Evolutionary conservation across 2,113 vertebrate species (phyloP), one percentile per base, ranked within the genome.

Genomic region (Sander vitreus): DNA sequence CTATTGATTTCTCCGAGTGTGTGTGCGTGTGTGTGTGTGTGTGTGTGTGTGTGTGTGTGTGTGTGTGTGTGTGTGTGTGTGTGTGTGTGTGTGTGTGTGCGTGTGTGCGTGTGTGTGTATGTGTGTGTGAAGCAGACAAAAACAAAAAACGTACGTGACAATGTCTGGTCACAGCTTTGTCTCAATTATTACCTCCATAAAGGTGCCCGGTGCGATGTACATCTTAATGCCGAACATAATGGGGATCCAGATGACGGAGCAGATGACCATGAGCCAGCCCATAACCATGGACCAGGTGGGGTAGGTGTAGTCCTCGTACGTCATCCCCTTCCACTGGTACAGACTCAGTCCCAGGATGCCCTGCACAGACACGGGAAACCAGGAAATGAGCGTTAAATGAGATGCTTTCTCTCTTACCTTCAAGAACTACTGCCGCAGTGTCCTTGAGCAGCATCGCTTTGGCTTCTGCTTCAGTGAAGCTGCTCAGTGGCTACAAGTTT

Each of bases 181-280:
- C 75, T 78, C 48, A 47, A 23, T 85, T 27, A 76, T 83, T 95
- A 99, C 98, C 98, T 99, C 97, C 0, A 93, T 95, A 72, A 99
- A 93, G 88, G 93, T 94, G 68, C 98, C 98, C 0, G 98, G 98
- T 4, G 98, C 98, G 71, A 99, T 94, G 33, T 98, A 85, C 97
- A 99, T 99, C 95, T 99, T 99, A 85, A 99, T 97, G 90, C 95
- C 92, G 67, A 99, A 99, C 98, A 99, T 99, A 77, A 99, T 95
- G 2, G 98, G 98, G 91, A 99, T 99, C 98, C 98, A 99, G 89
- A 99, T 98, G 81, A 99, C 98, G 0, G 98, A 99, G 88, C 97
- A 98, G 93, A 95, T 96, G 54, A 99, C 95, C 97, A 99, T 99
- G 64, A 99, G 94, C 98, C 98, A 99, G 23, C 97, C 98, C 0